Evolutionary conservation across 2,113 vertebrate species (phyloP).

Genomic region (Tychaedon coryphoeus): DNA sequence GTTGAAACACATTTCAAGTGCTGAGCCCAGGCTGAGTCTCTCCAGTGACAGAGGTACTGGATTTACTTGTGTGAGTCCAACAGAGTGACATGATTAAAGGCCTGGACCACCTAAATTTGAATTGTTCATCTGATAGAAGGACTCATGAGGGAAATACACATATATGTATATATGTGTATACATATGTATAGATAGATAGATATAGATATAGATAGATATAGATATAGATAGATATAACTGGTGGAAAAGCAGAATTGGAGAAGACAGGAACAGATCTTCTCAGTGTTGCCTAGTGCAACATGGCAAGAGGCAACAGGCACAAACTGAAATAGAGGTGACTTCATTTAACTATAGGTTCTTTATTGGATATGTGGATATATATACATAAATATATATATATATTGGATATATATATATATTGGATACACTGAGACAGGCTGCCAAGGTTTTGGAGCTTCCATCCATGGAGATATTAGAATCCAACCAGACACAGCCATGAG

Average conservation of each 20-base stretch:
- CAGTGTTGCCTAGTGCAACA: background rate
- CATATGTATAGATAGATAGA: background rate
- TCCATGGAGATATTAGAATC: background rate
- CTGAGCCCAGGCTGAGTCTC: background rate
- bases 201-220: too few relatives aligned
- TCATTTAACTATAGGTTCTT: background rate
- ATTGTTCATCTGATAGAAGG: background rate
- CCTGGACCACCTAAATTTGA: background rate
- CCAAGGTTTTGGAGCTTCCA: background rate
- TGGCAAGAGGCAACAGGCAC: background rate
- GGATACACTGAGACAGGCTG: background rate
- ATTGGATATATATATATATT: too few relatives aligned
- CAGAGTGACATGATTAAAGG: background rate
- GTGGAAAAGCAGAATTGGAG: background rate
- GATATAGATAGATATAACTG: background rate
- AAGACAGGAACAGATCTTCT: background rate
- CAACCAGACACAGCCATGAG: background rate
- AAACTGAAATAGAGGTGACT: background rate
- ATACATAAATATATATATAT: too few relatives aligned
- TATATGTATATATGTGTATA: rapidly evolving
- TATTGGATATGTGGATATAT: rapidly evolving
- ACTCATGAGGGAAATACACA: background rate
- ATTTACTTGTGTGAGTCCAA: background rate
- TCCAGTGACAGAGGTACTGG: background rate
- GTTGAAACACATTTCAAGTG: background rate